Conservation (phyloP, 2,113 vertebrate genomes). For the Morone chrysops region DNA sequence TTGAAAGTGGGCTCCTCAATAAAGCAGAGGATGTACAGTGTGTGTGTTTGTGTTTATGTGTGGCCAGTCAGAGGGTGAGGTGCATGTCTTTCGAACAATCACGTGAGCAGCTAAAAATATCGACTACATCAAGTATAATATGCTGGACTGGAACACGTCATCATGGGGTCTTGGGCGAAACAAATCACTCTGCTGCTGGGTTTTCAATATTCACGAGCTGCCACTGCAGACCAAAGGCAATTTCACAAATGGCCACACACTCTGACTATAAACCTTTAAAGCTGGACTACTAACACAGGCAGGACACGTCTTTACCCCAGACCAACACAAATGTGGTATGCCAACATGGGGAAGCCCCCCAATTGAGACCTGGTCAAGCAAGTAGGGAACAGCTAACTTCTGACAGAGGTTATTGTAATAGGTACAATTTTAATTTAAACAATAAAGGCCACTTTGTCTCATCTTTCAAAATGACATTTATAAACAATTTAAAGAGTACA, state of each 20-base stretch:
- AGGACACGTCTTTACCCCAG: slow-evolving; percentile 32
- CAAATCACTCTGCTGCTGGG: slow-evolving; percentile 53
- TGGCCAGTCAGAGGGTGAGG: background rate
- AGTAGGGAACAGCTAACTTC: background rate
- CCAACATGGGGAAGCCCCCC: slow-evolving; percentile 10
- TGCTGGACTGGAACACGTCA: slow-evolving; percentile 1
- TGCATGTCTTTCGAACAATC: slow-evolving; percentile 12
- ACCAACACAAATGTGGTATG: slow-evolving; percentile 20
- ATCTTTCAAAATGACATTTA: background rate
- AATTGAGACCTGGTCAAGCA: background rate
- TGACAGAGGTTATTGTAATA: background rate
- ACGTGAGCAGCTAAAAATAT: slow-evolving; percentile 35
- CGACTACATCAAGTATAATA: slow-evolving; percentile 21
- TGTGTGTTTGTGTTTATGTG: slow-evolving; percentile 27
- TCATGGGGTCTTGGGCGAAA: slow-evolving; percentile 37
- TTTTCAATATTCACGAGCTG: slow-evolving; percentile 71
- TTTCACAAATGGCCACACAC: slow-evolving; percentile 79
- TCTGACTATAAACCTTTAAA: slow-evolving; percentile 68
- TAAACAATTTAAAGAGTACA: background rate
- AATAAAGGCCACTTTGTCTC: background rate
- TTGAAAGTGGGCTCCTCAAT: slow-evolving; percentile 53
- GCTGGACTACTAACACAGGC: slow-evolving; percentile 35
- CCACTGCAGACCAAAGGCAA: slow-evolving; percentile 62
- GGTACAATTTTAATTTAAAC: background rate
- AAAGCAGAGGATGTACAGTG: slow-evolving; percentile 25